Evolutionary conservation across 2,113 vertebrate genomes (phyloP).

Genomic region (Mobula birostris): DNA sequence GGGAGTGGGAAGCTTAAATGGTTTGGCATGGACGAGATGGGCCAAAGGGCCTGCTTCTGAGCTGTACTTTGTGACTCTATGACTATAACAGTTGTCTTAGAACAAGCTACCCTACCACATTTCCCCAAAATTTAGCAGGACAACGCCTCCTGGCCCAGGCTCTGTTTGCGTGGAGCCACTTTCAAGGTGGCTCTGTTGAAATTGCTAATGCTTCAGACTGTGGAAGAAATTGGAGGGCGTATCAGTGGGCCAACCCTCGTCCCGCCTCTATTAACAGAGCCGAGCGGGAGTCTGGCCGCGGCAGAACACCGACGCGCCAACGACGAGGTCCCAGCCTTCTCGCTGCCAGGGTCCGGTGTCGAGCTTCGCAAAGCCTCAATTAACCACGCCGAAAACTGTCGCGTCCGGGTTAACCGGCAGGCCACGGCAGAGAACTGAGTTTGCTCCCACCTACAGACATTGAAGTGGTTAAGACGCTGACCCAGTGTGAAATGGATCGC

Average conservation of each 20-base stretch:
- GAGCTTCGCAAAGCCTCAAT: not conserved
- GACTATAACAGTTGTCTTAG: no score
- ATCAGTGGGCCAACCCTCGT: not conserved
- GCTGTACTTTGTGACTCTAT: no score
- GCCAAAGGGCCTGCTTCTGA: no score
- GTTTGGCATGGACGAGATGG: no score
- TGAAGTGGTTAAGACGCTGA: not conserved
- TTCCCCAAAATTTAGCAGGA: no score
- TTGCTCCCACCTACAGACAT: not conserved
- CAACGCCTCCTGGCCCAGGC: not conserved
- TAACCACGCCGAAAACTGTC: not conserved
- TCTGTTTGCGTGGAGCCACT: not conserved
- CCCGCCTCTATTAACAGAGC: not conserved
- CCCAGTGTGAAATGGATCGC: not conserved
- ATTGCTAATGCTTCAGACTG: not conserved
- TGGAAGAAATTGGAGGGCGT: not conserved
- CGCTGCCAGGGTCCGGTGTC: no score
- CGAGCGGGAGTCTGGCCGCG: not conserved
- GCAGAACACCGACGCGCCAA: not conserved
- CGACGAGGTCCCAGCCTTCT: not conserved
- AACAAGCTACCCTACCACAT: no score
- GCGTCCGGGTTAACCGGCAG: not conserved
- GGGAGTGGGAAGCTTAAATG: no score
- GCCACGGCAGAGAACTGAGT: not conserved
- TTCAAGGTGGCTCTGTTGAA: no score